Evolutionary conservation across 2,888 invertebrate genomes (phyloP), one percentile per base, ranked within the genome.

Genomic region (Onthophagus sagittarius): DNA sequence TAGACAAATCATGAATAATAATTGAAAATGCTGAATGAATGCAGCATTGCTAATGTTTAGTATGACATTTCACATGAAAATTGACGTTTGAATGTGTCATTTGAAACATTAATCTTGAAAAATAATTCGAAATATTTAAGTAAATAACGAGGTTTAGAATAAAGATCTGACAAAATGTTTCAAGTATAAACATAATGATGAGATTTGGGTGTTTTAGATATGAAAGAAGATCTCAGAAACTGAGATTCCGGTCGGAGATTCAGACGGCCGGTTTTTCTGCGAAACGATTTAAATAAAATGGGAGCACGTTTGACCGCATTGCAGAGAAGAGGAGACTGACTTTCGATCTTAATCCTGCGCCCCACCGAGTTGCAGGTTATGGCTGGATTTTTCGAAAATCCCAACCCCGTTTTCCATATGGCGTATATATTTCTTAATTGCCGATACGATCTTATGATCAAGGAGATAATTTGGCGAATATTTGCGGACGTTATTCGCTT

Each of bases 201-300:
- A 33, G 33, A 7, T 7, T 5, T 33, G 5, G 33, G 5, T 5
- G 33, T 33, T 33, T 33, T 33, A 33, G 33, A 33, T 33, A 33
- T 33, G 33, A 33, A 33, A 33, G 33, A 33, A 33, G 33, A 33
- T 33, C 33, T 33, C 5, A 33, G 33, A 33, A 33, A 33, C 33
- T 7, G 33, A 65, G 23, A 65, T 65, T 65, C 65, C 31, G 15
- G 65, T 23, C 15, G 72, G n/a, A n/a, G n/a, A n/a, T n/a, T n/a
- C 62, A 70, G 74, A 64, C 70, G 73, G 75, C 79, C 73, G 77
- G 78, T 78, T 80, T 79, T 79, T 53, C 39, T 79, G 76, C 77
- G 70, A 71, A 75, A 72, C 78, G 76, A 81, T 81, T 81, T 81
- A 80, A 81, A 81, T 79, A 78, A 78, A 79, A 77, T 77, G 77